These are phyloP conservation scores for Ips nitidus DNA, from an alignment of 1,140 invertebrate species.

Conservation along the genomic window DNA sequence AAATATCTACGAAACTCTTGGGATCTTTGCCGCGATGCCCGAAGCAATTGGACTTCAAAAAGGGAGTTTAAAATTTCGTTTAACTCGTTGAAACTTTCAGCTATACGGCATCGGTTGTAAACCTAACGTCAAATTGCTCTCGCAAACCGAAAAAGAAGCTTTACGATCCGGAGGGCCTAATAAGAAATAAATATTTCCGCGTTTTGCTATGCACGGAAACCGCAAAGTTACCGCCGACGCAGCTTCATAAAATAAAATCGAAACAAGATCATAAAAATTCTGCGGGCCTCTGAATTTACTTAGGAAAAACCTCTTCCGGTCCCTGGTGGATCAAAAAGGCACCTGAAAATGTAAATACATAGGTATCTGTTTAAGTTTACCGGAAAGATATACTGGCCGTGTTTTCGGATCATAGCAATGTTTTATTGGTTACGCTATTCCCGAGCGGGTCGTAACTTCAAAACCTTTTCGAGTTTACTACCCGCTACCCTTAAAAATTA, in stretches of 20 bases:
- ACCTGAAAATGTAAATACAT: slow-evolving; percentile 25
- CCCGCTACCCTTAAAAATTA: slow-evolving; percentile 23
- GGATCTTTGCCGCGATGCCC: slow-evolving; percentile 6
- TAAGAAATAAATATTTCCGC: neutral
- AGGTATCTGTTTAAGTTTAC: slow-evolving; percentile 31
- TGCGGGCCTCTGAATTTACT: slow-evolving; percentile 14
- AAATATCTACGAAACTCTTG: slow-evolving; percentile 7
- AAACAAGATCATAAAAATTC: slow-evolving; percentile 5
- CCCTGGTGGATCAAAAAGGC: slow-evolving; percentile 16
- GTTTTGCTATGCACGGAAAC: neutral
- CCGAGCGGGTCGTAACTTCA: slow-evolving; percentile 19
- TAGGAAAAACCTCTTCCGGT: slow-evolving; percentile 3
- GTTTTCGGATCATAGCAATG: slow-evolving; percentile 28
- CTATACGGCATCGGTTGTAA: slow-evolving; percentile 1
- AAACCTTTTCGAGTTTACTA: slow-evolving; percentile 14
- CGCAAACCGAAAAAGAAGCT: slow-evolving; percentile 1
- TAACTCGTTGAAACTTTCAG: slow-evolving; percentile 9
- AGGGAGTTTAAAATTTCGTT: slow-evolving; percentile 15
- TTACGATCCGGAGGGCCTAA: neutral
- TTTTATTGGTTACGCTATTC: slow-evolving; percentile 25
- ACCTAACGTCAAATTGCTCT: neutral
- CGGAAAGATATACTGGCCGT: slow-evolving; percentile 22
- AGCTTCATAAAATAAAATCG: slow-evolving; percentile 8
- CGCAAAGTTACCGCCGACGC: neutral
- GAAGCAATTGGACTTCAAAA: slow-evolving; percentile 9